Percentiles rank a stretch among this genome's conserved stretches.
These are phyloP conservation scores for Bagarius yarrelli DNA, from an alignment of 2,113 vertebrate genomes.

Conservation along the genomic window DNA sequence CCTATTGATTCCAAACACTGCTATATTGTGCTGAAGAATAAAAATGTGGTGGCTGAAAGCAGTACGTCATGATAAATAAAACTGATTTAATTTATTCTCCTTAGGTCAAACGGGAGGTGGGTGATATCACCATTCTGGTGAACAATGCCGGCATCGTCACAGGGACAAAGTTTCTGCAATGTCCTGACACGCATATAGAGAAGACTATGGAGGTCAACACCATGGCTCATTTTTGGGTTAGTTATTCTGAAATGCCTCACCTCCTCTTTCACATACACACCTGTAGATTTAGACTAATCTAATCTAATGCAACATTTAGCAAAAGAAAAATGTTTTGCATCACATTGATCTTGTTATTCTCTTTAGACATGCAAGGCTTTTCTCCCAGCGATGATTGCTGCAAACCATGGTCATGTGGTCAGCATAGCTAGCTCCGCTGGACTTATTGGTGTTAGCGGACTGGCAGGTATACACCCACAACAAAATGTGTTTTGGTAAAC, in stretches of 20 bases:
- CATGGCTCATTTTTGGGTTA: slow-evolving; percentile 91
- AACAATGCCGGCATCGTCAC: slow-evolving; percentile 90
- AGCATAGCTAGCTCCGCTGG: slow-evolving; percentile 87
- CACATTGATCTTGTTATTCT: background rate
- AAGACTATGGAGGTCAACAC: slow-evolving; percentile 83
- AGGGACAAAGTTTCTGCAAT: slow-evolving; percentile 80
- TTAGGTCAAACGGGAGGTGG: slow-evolving; percentile 91
- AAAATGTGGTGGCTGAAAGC: background rate
- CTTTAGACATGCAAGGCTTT: slow-evolving; percentile 90
- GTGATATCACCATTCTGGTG: slow-evolving; percentile 85
- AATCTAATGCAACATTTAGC: background rate
- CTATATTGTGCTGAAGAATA: background rate
- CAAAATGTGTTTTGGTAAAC: background rate
- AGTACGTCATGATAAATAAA: background rate
- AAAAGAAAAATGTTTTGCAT: background rate
- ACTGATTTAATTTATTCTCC: slow-evolving; percentile 7
- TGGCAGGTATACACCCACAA: slow-evolving; percentile 74
- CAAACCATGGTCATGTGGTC: slow-evolving; percentile 89
- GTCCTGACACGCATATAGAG: slow-evolving; percentile 81
- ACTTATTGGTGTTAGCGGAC: slow-evolving; percentile 67
- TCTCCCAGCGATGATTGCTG: slow-evolving; percentile 91
- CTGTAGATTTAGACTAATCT: background rate
- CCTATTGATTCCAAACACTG: background rate
- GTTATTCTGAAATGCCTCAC: slow-evolving; percentile 8
- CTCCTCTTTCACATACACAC: background rate